phyloP scores from a whole-genome alignment of 2,113 vertebrate genomes.

The Sinocyclocheilus anophthalmus region DNA sequence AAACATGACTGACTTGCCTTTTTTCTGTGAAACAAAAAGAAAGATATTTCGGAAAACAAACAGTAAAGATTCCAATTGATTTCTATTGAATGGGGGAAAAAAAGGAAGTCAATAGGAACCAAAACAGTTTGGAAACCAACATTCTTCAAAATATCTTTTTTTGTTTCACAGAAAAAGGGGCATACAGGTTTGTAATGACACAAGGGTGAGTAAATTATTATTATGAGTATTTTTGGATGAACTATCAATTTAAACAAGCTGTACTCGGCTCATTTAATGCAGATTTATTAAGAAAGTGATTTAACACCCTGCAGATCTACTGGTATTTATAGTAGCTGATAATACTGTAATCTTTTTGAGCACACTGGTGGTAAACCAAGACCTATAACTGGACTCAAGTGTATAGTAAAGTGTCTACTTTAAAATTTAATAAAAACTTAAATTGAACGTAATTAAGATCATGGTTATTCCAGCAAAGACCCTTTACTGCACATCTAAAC shows the following conservation, averaged over 20 bases:
- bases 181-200: background rate
- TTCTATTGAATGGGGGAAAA: background rate
- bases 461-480: background rate
- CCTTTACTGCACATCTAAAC: slow-evolving; percentile 24
- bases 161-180: background rate
- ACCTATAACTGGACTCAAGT: background rate
- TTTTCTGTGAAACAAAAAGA: background rate
- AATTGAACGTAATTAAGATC: background rate
- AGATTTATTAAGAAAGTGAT: slow-evolving; percentile 36
- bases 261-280: slow-evolving; percentile 14
- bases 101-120: background rate
- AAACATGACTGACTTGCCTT: background rate
- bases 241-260: background rate
- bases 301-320: slow-evolving; percentile 3
- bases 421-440: background rate
- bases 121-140: too few species aligned
- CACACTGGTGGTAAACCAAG: background rate
- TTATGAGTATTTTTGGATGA: background rate
- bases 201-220: background rate
- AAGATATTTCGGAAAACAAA: background rate
- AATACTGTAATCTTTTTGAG: slow-evolving; percentile 21
- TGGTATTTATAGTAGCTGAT: slow-evolving; percentile 14
- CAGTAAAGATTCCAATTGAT: background rate
- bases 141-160: background rate
- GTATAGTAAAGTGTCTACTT: slow-evolving; percentile 21